Evolutionary conservation across 2,113 vertebrate species (phyloP), one percentile per base, ranked within the genome.

Genomic region (Stigmatopora argus): DNA sequence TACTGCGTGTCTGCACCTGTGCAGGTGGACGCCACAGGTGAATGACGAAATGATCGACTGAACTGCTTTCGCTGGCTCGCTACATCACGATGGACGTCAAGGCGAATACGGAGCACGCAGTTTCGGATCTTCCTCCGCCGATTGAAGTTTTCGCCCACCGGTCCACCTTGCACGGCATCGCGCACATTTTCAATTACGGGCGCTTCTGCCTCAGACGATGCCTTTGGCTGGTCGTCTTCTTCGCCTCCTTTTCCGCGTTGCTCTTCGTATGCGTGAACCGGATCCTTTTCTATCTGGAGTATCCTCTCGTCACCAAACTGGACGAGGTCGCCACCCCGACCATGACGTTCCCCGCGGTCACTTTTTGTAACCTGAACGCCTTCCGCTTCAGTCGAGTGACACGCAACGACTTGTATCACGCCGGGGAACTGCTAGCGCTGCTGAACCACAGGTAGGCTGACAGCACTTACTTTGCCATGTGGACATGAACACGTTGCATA

Each of bases 361-460:
- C 97, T 64, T 91, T 99, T 78, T 99, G 96, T 91, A 99, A 98
- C 89, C 95, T 99, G 85, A 99, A 99, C 41, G 93, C 96, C 74
- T 98, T 99, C 10, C 94, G 97, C 18, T 99, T 98, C 85, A 96
- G 95, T 86, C 93, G 91, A 6, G 92, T 99, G 61, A 94, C 94
- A 65, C 95, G 95, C 85, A 99, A 99, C 0, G 97, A 99, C 89
- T 90, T 99, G 86, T 99, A 97, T 85, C 96, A 99, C 1, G 95
- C 95, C 0, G 97, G 97, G 0, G 97, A 99, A 90, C 93, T 99
- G 55, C 93, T 99, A 67, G 92, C 95, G 11, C 88, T 99, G 81
- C 95, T 99, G 79, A 96, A 98, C 86, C 94, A 94, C 85, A 96
- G 95, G 96, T 98, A 45, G 38, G 38, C 38, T 41, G 38, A 7